Base-by-base conservation (phyloP, 2,113 vertebrate genomes). In the Eleginops maclovinus region DNA sequence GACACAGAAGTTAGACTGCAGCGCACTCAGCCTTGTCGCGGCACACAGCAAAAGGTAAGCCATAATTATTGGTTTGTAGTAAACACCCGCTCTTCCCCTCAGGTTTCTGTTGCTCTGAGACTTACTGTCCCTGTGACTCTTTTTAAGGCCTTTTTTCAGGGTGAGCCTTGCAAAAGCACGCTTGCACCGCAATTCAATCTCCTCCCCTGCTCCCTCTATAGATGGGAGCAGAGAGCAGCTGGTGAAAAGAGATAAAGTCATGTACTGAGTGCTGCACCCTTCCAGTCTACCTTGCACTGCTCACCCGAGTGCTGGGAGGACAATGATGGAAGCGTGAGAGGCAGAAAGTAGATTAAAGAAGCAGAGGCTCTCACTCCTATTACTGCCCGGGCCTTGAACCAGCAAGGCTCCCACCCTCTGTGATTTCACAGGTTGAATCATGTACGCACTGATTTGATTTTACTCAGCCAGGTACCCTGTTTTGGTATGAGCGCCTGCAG, bases 221-320 rank as follows among this genome's bases (percentile, higher is more conserved):
- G 91, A 94, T 93, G 94, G 94, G 88, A 95, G 89, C 81, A 92
- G 92, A 92, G 93, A 92, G 90, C 95, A 95, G 94, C 95, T 96
- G 96, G 93, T 94, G 91, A 94, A 66, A 79, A 87, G 75, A 96
- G 96, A 96, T 96, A 97, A 97, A 96, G n/a, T 72, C 84, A 84
- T 82, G 84, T 92, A 91, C 92, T 95, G 77, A 89, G 93, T 83
- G 86, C 81, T 75, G 78, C 77, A 83, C 75, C 69, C 71, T 80
- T 84, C 70, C 90, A 94, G 84, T 82, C 80, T 79, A 80, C 82
- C 87, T 95, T 81, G 93, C 87, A 88, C 84, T 85, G 89, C 88
- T 68, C 80, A 89, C 88, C 92, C 90, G 90, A 87, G 82, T 87
- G 84, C 88, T 92, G 91, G 89, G 85, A 94, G 91, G 84, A 69